Percentiles rank a stretch among this genome's conserved stretches.
Evolutionary conservation across 2,113 vertebrate species (phyloP).

Genomic region (Callopanchax toddi): DNA sequence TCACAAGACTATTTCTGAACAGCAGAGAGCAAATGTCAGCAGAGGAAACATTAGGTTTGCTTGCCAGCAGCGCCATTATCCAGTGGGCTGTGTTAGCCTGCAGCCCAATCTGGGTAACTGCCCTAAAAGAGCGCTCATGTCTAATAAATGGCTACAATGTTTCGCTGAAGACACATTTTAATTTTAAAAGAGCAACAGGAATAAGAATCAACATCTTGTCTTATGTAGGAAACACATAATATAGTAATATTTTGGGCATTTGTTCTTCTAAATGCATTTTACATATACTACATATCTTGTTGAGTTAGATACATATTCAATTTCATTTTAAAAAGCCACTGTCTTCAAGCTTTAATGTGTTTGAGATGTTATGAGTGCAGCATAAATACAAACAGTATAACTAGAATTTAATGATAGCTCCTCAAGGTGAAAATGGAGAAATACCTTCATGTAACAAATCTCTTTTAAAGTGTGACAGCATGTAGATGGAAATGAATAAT

Average conservation of each 20-base stretch:
- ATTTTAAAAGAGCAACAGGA: too few relatives aligned
- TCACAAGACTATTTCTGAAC: slow-evolving; percentile 34
- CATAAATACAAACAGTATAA: slow-evolving; percentile 15
- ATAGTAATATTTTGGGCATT: too few relatives aligned
- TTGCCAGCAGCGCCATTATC: too few relatives aligned
- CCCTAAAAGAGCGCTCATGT: too few relatives aligned
- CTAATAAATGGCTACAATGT: too few relatives aligned
- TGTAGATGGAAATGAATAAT: background rate
- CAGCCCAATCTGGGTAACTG: slow-evolving; percentile 23
- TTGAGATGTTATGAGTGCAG: slow-evolving; percentile 12
- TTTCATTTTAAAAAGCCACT: background rate
- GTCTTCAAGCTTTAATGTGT: slow-evolving; percentile 10
- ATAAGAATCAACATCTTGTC: too few relatives aligned
- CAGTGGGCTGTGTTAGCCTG: slow-evolving; percentile 20
- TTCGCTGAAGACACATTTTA: too few relatives aligned
- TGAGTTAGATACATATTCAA: background rate
- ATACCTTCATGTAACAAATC: background rate
- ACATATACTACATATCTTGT: background rate
- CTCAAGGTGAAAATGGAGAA: background rate
- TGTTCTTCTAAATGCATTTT: background rate
- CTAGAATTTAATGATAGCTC: slow-evolving; percentile 8
- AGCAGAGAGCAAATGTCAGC: slow-evolving; percentile 34
- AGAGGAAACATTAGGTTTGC: slow-evolving; percentile 26
- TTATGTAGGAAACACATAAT: too few relatives aligned
- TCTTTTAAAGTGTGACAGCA: too few relatives aligned